Percentiles rank a stretch among this genome's conserved stretches.
These are phyloP conservation scores for Lysandra bellargus DNA, from an alignment of 2,888 invertebrate genomes.

Conservation along the genomic window DNA sequence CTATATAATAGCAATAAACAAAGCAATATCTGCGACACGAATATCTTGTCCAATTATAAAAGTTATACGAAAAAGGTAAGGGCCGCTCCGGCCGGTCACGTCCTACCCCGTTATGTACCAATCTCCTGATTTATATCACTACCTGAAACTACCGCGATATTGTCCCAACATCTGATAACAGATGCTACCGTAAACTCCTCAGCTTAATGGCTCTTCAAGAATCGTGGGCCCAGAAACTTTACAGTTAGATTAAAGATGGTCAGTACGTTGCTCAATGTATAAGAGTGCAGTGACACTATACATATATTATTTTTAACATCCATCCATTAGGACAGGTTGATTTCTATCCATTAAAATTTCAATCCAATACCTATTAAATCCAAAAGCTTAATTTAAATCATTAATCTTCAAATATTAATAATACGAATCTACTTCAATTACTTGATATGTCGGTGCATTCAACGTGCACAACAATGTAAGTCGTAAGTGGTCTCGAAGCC, in stretches of 20 bases:
- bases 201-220: conserved; percentile 4
- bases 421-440: neutral
- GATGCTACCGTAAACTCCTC: conserved; percentile 23
- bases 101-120: conserved; percentile 28
- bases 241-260: neutral
- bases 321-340: neutral
- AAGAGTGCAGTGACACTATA: neutral
- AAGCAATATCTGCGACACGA: conserved; percentile 14
- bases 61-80: conserved; percentile 21
- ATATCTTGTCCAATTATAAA: conserved; percentile 26
- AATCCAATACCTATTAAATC: neutral
- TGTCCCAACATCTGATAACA: conserved; percentile 23
- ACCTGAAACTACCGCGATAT: conserved; percentile 25
- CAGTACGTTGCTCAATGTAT: neutral
- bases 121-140: conserved; percentile 24
- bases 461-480: conserved; percentile 5
- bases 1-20: neutral
- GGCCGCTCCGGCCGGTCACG: conserved; percentile 12
- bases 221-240: neutral
- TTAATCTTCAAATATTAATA: neutral
- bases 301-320: neutral
- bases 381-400: neutral
- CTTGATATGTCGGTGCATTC: neutral
- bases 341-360: neutral
- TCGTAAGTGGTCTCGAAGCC: conserved; percentile 5